These are phyloP conservation scores for Aphelenchoides bicaudatus DNA, from an alignment of 2,888 invertebrate species.

Conservation along the genomic window DNA sequence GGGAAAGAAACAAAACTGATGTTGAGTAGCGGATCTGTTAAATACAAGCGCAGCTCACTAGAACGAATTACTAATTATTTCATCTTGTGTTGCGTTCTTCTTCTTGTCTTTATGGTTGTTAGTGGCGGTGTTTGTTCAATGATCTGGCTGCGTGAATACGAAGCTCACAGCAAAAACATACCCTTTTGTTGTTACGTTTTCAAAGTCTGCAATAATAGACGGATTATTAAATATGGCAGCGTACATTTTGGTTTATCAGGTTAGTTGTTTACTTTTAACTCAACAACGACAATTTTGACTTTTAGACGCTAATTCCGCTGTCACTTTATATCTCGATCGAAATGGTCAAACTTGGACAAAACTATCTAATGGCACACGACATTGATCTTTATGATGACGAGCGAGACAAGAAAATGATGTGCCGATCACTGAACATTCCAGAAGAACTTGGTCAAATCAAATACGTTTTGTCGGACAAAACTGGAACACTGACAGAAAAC, in stretches of 20 bases:
- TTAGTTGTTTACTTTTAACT: constrained; percentile 19
- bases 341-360: constrained; percentile 88
- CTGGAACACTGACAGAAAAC: constrained; percentile 83
- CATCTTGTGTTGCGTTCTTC: constrained; percentile 72
- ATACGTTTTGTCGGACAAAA: constrained; percentile 52
- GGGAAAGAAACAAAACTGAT: constrained; percentile 96
- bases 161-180: constrained; percentile 24
- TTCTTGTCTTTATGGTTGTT: constrained; percentile 72
- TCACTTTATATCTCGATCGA: constrained; percentile 94
- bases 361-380: constrained; percentile 88
- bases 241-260: constrained; percentile 46
- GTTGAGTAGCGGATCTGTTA: constrained; percentile 91
- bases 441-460: constrained; percentile 70
- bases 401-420: constrained; percentile 77
- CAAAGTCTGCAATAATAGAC: constrained; percentile 19
- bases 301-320: constrained; percentile 86
- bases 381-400: constrained; percentile 78
- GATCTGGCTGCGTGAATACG: constrained; percentile 18
- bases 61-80: constrained; percentile 81
- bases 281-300: constrained; percentile 21
- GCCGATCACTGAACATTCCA: constrained; percentile 76
- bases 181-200: constrained; percentile 26
- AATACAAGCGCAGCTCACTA: constrained; percentile 71
- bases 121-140: constrained; percentile 26
- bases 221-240: constrained; percentile 39